Conservation (phyloP, 2,888 invertebrate genomes). For the Imbricaverruca yamaguchii region DNA sequence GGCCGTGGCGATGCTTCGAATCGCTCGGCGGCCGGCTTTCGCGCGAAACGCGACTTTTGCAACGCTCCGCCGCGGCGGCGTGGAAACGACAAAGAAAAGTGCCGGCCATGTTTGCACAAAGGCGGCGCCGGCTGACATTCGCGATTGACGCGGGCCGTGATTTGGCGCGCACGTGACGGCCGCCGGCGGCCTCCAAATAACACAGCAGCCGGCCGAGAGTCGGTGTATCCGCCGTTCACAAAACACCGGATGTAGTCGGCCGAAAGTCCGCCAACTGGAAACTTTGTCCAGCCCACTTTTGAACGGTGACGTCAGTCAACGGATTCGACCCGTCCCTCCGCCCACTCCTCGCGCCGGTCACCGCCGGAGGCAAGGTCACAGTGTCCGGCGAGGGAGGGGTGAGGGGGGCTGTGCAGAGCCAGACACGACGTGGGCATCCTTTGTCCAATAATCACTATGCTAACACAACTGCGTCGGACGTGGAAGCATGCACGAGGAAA, state of each 20-base stretch:
- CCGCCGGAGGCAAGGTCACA: neutral
- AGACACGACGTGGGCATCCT: too few relatives aligned
- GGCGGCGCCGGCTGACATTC: neutral
- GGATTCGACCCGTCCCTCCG: neutral
- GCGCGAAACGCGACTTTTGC: neutral
- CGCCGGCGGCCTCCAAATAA: neutral
- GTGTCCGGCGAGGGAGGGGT: neutral
- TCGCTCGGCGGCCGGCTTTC: too few relatives aligned
- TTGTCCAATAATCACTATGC: too few relatives aligned
- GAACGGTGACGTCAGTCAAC: neutral
- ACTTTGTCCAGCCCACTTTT: neutral
- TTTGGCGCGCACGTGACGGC: neutral
- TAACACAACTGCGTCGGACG: too few relatives aligned
- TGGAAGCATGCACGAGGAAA: too few relatives aligned
- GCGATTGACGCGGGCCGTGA: slow-evolving; percentile 1
- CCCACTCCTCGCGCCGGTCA: neutral
- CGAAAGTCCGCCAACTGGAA: neutral
- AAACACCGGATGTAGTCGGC: slow-evolving; percentile 6
- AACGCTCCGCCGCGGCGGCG: neutral
- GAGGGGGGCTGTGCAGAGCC: neutral
- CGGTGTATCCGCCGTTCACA: neutral
- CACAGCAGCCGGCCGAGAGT: neutral
- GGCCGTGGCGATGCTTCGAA: neutral
- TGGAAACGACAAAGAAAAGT: neutral
- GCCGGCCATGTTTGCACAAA: slow-evolving; percentile 14